Base-by-base conservation (phyloP, 2,113 vertebrate species). In the Macroglossus sobrinus region DNA sequence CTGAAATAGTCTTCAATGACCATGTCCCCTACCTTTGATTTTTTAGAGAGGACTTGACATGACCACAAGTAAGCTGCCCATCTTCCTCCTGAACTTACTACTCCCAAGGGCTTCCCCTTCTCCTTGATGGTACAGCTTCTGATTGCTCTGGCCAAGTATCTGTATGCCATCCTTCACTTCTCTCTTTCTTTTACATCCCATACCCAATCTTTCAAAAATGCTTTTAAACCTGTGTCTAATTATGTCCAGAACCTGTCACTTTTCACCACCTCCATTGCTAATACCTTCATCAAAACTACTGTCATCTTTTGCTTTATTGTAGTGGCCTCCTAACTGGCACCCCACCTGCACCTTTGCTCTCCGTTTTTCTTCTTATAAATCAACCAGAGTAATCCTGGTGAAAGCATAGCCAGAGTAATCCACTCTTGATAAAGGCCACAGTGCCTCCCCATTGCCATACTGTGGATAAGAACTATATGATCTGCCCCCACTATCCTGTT, bases 381-480 rank as follows among this genome's bases (percentile, higher is more conserved):
- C 33, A 75, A 18, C 33, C 14, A n/a, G 59, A 35, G 57, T 55
- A 68, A 43, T 40, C 22, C 50, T 33, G n/a, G 28, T 21, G 7
- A 72, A 57, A 43, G 71, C 53, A 35, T 1, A 43, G 33, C 33
- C 50, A 63, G 26, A 61, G 10, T 1, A 4, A 10, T 7, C 21
- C 26, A 16, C 4, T 47, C 2, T 68, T 89, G 74, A 59, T 53
- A 74, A 19, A 30, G 12, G 11, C 66, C 30, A 11, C 12, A 11
- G 1, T 81, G 40, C 24, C n/a, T 91, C 38, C 84, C 24, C 24
- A 12, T 47, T 53, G 66, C 33, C 19, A 2, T 5, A 38, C 14
- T 33, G 12, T 2, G 1, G 22, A 3, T 28, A 15, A 66, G 63
- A 79, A 43, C 53, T 22, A 4, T 0, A 2, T 28, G 45, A n/a